Percentiles rank a stretch among this genome's conserved stretches.
Evolutionary conservation across 2,113 vertebrate genomes (phyloP).

Genomic region (Indicator indicator): DNA sequence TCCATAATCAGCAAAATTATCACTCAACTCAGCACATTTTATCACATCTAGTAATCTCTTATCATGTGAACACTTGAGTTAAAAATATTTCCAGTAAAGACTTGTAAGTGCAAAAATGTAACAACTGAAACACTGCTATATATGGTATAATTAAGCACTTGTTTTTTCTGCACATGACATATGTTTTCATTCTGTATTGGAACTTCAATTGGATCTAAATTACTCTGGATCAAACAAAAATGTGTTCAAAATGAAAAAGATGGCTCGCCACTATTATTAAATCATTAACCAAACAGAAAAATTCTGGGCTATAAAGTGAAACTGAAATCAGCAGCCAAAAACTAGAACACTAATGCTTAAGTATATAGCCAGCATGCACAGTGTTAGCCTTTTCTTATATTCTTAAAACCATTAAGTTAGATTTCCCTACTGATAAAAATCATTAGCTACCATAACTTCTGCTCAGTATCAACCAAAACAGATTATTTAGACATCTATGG

Average conservation of each 20-base stretch:
- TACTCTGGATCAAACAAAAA: conserved; percentile 68
- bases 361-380: conserved; percentile 5
- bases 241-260: conserved; percentile 69
- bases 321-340: conserved; percentile 50
- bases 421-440: conserved; percentile 47
- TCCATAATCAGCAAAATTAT: conserved; percentile 70
- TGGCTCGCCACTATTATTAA: conserved; percentile 63
- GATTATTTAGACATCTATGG: conserved; percentile 28
- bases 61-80: conserved; percentile 67
- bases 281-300: conserved; percentile 69
- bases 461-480: conserved; percentile 31
- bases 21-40: conserved; percentile 62
- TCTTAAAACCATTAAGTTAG: conserved; percentile 21
- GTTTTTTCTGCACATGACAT: conserved; percentile 62
- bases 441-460: conserved; percentile 20
- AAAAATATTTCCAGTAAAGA: conserved; percentile 70
- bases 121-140: conserved; percentile 64
- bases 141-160: conserved; percentile 69
- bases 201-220: conserved; percentile 69
- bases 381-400: background rate
- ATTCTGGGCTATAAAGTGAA: conserved; percentile 55
- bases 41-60: conserved; percentile 63
- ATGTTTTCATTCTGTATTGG: conserved; percentile 66
- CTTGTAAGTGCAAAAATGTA: conserved; percentile 65
- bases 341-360: conserved; percentile 39